Conservation (phyloP, 2,113 vertebrate species). For the Orthonyx spaldingii region DNA sequence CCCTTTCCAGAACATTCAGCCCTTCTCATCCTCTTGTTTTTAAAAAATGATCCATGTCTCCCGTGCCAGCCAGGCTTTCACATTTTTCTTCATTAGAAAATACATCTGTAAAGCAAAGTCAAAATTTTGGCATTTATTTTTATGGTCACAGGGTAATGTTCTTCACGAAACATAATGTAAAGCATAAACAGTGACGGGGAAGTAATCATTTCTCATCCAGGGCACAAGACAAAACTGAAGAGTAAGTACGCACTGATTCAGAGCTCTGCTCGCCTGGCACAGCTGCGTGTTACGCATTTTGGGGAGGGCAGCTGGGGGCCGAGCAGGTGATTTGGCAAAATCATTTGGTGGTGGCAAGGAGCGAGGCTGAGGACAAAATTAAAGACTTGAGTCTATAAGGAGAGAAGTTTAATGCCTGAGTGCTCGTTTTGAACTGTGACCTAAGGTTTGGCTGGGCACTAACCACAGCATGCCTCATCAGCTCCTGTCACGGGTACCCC, state of each 20-base stretch:
- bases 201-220: constrained; percentile 46
- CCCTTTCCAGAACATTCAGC: constrained; percentile 46
- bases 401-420: constrained; percentile 68
- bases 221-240: neutral
- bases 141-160: constrained; percentile 51
- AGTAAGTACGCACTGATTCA: neutral
- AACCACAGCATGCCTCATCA: constrained; percentile 79
- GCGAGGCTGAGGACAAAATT: neutral
- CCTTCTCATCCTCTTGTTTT: constrained; percentile 42
- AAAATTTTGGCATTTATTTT: constrained; percentile 64
- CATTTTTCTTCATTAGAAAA: constrained; percentile 72
- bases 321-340: constrained; percentile 54
- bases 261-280: neutral
- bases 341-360: constrained; percentile 20
- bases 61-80: neutral
- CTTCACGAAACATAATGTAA: constrained; percentile 31
- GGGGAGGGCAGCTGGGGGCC: constrained; percentile 34
- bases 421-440: constrained; percentile 75
- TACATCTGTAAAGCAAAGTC: constrained; percentile 62
- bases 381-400: constrained; percentile 8
- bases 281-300: neutral
- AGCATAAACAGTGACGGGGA: constrained; percentile 2
- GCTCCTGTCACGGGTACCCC: constrained; percentile 72
- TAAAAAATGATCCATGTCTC: constrained; percentile 37
- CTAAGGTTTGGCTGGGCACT: constrained; percentile 77